A percentile compares a stretch with the other conserved stretches of the same genome.
Conservation (phyloP, 2,888 invertebrate genomes). For the Oeneis ivallda region DNA sequence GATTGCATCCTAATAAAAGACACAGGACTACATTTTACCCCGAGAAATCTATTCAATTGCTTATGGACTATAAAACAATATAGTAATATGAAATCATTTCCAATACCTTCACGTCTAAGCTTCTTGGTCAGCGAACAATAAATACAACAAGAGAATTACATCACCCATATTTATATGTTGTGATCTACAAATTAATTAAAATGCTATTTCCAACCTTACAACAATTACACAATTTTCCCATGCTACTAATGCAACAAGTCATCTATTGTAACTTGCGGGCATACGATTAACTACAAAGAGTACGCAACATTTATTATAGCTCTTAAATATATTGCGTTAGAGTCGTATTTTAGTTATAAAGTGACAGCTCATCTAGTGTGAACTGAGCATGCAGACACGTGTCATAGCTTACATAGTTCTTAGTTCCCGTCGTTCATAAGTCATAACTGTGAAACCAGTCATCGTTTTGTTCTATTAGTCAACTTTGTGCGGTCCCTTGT, state of each 20-base stretch:
- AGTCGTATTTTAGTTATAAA: slow-evolving; percentile 12
- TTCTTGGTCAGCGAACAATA: slow-evolving; percentile 12
- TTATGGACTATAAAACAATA: neutral
- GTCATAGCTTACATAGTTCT: slow-evolving; percentile 38
- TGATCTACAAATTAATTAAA: slow-evolving; percentile 24
- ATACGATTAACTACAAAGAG: slow-evolving; percentile 23
- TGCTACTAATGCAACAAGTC: slow-evolving; percentile 39
- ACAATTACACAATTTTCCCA: slow-evolving; percentile 44
- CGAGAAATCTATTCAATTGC: too few relatives aligned
- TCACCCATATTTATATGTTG: slow-evolving; percentile 24
- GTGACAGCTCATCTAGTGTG: slow-evolving; percentile 10
- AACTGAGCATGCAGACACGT: slow-evolving; percentile 28
- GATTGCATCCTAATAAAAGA: too few relatives aligned
- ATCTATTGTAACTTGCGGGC: slow-evolving; percentile 33
- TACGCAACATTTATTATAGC: slow-evolving; percentile 11
- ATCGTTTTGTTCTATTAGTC: slow-evolving; percentile 37
- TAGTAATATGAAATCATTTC: neutral
- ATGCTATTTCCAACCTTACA: slow-evolving; percentile 25
- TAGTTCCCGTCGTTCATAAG: slow-evolving; percentile 39
- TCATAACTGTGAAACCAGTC: slow-evolving; percentile 40
- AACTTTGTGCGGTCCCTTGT: slow-evolving; percentile 28
- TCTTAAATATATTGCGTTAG: slow-evolving; percentile 5
- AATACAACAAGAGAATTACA: slow-evolving; percentile 23
- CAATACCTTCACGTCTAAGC: slow-evolving; percentile 10
- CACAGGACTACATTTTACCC: too few relatives aligned